Base-by-base conservation (phyloP, 2,888 invertebrate genomes). In the Sabatieria punctata region DNA sequence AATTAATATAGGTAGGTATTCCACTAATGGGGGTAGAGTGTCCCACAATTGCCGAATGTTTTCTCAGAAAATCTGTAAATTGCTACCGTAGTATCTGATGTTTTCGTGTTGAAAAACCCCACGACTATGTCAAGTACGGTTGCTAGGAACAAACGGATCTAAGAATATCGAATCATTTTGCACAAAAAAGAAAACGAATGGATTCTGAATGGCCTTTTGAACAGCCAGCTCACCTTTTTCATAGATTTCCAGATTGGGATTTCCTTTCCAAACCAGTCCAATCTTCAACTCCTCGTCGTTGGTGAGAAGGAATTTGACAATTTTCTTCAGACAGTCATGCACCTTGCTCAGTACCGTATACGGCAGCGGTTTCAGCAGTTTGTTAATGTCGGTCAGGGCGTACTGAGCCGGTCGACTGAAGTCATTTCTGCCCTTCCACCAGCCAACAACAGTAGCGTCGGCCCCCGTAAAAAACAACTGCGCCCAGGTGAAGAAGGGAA, bases 401-500 rank as follows among this genome's bases (percentile, higher is more conserved):
- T 63, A 61, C 30, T 56, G 46, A 13, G 63, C 53, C 22, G 62
- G 63, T 45, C 60, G 59, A 21, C 52, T 52, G 49, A 63, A 64
- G 43, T 63, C 63, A 24, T 61, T 61, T 43, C 58, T 58, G 25
- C 60, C 60, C 38, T 38, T 38, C 57, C 59, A 62, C 51, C 58
- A 63, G 18, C 63, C 63, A 43, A 63, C 56, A 15, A 61, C 38
- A 38, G 18, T 24, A 18, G 24, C 25, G 22, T 36, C 25, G 18
- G 56, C 57, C 36, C 54, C 55, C 19, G 56, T 56, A 54, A 62
- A 62, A 51, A 63, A 62, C 37, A 64, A 49, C 45, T 63, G 63
- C 21, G 60, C 63, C 59, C 63, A 63, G 11, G 63, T 64, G 57
- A 63, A 63, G 54, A 57, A 60, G 18, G 60, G 62, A 51, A 58